These are phyloP conservation scores for Gambusia holbrooki DNA, from an alignment of 2,113 vertebrate genomes.

Conservation along the genomic window DNA sequence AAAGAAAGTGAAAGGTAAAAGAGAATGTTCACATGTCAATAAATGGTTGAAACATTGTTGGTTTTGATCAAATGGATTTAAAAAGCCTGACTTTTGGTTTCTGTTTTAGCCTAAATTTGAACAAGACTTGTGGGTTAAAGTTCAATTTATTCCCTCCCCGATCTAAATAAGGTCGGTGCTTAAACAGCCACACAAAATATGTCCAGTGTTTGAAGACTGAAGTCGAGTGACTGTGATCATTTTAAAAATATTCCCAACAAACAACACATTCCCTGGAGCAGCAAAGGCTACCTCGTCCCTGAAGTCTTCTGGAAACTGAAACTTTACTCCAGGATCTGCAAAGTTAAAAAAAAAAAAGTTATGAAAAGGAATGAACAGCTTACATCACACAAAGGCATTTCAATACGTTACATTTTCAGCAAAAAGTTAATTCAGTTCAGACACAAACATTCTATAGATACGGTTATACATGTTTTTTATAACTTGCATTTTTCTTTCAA, in stretches of 20 bases:
- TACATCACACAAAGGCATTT: not conserved
- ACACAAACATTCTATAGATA: not conserved
- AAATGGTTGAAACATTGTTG: not conserved
- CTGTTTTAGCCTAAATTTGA: no score
- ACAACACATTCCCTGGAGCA: not conserved
- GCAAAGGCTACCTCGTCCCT: conserved; percentile 57
- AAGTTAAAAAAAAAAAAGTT: conserved; percentile 2
- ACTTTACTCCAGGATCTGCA: conserved; percentile 75
- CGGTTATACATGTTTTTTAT: not conserved
- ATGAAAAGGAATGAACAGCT: not conserved
- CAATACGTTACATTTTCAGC: not conserved
- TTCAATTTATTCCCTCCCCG: no score
- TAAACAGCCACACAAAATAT: not conserved
- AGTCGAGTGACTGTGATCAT: not conserved
- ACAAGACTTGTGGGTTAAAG: no score
- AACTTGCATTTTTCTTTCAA: not conserved
- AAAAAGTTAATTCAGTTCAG: not conserved
- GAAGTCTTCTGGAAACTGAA: conserved; percentile 79
- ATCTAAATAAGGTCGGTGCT: no score
- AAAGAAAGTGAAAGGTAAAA: not conserved
- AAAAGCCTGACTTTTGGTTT: not conserved
- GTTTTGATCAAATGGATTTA: not conserved
- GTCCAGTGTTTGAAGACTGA: not conserved
- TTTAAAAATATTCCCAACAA: not conserved
- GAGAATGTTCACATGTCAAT: not conserved